These are phyloP conservation scores for Paratilapia polleni DNA, from an alignment of 2,113 vertebrate genomes.

Conservation along the genomic window DNA sequence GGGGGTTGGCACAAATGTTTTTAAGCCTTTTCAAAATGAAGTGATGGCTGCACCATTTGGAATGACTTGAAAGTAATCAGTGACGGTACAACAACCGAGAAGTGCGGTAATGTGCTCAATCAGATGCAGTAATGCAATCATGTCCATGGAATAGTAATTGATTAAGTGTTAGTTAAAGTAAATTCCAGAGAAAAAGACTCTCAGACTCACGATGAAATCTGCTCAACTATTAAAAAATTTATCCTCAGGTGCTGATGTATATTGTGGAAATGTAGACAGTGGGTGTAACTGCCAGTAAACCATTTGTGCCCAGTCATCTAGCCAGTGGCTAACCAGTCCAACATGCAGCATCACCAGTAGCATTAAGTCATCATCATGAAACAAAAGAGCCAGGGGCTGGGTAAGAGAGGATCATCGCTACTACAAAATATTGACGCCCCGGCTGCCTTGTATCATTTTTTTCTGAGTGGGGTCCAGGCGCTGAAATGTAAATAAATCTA, in stretches of 20 bases:
- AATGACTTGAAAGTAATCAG: constrained; percentile 36
- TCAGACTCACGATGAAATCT: neutral
- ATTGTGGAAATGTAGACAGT: neutral
- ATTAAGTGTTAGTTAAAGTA: constrained; percentile 58
- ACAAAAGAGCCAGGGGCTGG: constrained; percentile 31
- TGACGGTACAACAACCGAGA: constrained; percentile 8
- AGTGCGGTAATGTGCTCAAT: neutral
- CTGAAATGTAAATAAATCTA: constrained; percentile 86
- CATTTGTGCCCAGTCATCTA: neutral
- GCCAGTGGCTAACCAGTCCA: constrained; percentile 18
- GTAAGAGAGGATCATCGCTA: constrained; percentile 51
- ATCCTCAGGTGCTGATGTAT: constrained; percentile 9
- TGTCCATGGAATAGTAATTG: constrained; percentile 42
- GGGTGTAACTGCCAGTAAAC: neutral
- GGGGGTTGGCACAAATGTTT: constrained; percentile 27
- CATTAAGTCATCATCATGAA: constrained; percentile 58
- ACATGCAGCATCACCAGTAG: constrained; percentile 21
- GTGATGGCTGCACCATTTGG: constrained; percentile 27
- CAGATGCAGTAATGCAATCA: constrained; percentile 42
- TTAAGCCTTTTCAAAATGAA: constrained; percentile 30
- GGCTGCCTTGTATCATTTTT: constrained; percentile 55
- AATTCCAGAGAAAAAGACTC: constrained; percentile 33
- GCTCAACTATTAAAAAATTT: neutral
- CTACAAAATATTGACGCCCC: constrained; percentile 76
- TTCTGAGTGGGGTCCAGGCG: constrained; percentile 66